A percentile compares a stretch with the other conserved stretches of the same genome.
Conservation (phyloP, 2,888 invertebrate genomes). For the Mesopsocus fuscifrons region DNA sequence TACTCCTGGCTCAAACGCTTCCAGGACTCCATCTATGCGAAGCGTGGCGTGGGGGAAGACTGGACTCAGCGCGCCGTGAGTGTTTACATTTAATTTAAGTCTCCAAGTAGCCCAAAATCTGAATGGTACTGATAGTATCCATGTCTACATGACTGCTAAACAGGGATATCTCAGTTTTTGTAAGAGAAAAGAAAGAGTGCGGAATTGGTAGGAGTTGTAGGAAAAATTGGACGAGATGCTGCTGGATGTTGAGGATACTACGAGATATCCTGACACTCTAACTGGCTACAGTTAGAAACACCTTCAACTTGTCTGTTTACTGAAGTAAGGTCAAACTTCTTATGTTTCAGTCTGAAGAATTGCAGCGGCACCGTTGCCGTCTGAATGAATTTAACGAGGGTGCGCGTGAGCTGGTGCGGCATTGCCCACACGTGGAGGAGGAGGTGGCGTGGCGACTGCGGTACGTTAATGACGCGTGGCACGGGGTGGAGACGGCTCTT, state of each 20-base stretch:
- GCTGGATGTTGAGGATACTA: no score
- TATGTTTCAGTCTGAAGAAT: conserved; percentile 60
- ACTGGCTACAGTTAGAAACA: no score
- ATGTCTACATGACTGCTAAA: no score
- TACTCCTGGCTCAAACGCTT: conserved; percentile 64
- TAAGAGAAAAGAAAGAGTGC: no score
- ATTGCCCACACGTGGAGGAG: conserved; percentile 38
- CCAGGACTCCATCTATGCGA: conserved; percentile 56
- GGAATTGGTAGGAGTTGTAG: no score
- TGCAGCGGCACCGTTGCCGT: conserved; percentile 49
- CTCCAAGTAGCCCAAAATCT: neutral
- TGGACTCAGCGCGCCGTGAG: conserved; percentile 46
- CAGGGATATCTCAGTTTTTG: no score
- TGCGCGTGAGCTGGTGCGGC: conserved; percentile 46
- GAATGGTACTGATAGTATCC: no score
- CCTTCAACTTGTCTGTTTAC: no score
- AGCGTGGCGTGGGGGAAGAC: conserved; percentile 47
- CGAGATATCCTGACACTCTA: no score
- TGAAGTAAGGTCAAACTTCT: no score
- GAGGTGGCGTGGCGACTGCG: conserved; percentile 53
- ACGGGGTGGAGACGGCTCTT: conserved; percentile 48
- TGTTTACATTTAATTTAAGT: no score
- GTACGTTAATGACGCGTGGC: conserved; percentile 63
- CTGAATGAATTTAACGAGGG: conserved; percentile 60
- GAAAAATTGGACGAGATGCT: no score